phyloP scores from a whole-genome alignment of 1,140 invertebrate genomes.

The Anastrepha obliqua region DNA sequence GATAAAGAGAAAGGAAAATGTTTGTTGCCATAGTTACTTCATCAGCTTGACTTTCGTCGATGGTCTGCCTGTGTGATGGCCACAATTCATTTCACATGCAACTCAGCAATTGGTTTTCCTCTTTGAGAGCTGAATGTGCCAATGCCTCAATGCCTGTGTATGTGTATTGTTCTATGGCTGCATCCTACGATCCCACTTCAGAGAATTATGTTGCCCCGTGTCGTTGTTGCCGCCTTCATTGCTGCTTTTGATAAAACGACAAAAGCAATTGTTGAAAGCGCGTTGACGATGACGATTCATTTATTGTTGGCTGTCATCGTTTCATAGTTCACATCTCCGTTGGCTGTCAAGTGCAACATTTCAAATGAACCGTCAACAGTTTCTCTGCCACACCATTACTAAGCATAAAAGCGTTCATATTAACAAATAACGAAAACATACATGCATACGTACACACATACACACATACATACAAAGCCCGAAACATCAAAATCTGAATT shows the following conservation, averaged over 20 bases:
- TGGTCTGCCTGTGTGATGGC: not conserved
- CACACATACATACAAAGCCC: not conserved
- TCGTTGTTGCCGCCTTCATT: not conserved
- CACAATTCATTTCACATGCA: conserved; percentile 8
- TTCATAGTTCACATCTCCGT: not conserved
- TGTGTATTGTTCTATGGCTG: not conserved
- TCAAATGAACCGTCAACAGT: conserved; percentile 26
- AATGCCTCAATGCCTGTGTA: not conserved
- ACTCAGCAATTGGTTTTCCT: conserved; percentile 1
- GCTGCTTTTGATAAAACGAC: conserved; percentile 12
- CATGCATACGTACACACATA: not conserved
- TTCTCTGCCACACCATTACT: not conserved
- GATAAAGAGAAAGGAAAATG: not conserved
- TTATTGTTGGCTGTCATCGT: conserved; percentile 46
- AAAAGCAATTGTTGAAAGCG: conserved; percentile 41
- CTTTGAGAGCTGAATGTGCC: not conserved
- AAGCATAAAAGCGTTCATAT: not conserved
- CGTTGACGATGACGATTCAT: conserved; percentile 36
- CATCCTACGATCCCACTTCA: not conserved
- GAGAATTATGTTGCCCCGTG: not conserved
- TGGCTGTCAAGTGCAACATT: conserved; percentile 48
- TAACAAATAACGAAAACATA: not conserved
- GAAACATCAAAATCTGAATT: not conserved
- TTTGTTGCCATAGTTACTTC: not conserved
- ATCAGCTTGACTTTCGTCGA: not conserved